Base-by-base conservation (phyloP, 2,113 vertebrate genomes). In the Tylochromis polylepis region DNA sequence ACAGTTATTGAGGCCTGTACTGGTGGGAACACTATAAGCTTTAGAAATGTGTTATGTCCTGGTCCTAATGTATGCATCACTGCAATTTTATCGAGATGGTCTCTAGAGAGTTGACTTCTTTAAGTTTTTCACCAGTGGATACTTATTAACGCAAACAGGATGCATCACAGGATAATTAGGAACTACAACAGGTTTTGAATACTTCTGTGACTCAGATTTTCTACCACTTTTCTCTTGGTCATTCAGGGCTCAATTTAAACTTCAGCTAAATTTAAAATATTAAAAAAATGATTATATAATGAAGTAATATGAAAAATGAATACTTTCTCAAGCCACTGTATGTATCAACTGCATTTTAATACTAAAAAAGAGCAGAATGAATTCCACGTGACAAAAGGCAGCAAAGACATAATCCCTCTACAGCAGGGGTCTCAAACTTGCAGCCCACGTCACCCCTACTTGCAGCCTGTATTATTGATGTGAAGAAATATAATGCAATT, bases 321-420 rank as follows among this genome's bases (percentile, higher is more conserved):
- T 43, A 27, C 67, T 46, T 72, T 27, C 67, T 72, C 14, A 72
- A 27, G 38, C 15, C 41, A 72, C 67, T 72, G 67, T 72, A 72
- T 27, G 22, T 18, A 49, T 72, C 41, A 18, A 43, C 15, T 72
- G 67, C 1, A 49, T 49, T 72, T 29, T 27, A 72, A 49, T 72
- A 72, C 22, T 49, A 41, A 49, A 72, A 70, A 72, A 43, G 65
- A 72, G 38, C n/a, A 38, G 11, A 38, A 67, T 38, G 60, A 38
- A 7, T 36, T 36, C 34, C 34, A 36, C 34, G 8, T 36, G 34
- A 41, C 34, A 34, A 67, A 67, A 67, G 16, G 15, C 49, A 51
- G 18, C 7, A 51, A 6, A 18, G 34, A 38, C 11, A 22, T 22
- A 15, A 67, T 67, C 6, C 2, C 20, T 41, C 41, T 10, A 41